Conservation (phyloP, 1,140 invertebrate species). For the Drosophila sturtevanti region DNA sequence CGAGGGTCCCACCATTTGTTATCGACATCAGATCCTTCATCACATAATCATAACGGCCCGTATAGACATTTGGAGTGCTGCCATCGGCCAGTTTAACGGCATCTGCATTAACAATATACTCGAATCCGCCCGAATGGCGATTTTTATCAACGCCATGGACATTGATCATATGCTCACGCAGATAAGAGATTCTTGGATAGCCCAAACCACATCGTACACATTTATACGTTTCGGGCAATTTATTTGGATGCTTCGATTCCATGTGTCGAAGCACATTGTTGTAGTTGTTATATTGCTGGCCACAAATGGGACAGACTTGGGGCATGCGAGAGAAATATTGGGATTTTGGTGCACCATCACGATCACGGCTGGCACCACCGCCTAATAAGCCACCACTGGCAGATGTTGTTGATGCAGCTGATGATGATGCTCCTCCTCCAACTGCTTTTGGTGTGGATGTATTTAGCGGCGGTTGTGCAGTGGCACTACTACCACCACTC, state of each 20-base stretch:
- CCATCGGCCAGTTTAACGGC: constrained; percentile 72
- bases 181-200: constrained; percentile 75
- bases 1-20: constrained; percentile 82
- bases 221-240: constrained; percentile 80
- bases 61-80: constrained; percentile 69
- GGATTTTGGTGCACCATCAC: constrained; percentile 56
- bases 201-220: constrained; percentile 76
- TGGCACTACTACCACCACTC: constrained; percentile 44
- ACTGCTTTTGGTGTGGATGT: constrained; percentile 38
- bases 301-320: constrained; percentile 80
- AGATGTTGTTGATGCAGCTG: neutral
- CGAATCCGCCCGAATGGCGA: constrained; percentile 73
- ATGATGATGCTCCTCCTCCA: neutral
- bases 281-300: constrained; percentile 82
- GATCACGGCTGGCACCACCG: constrained; percentile 25
- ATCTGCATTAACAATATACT: constrained; percentile 78
- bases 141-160: constrained; percentile 74
- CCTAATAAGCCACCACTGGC: constrained; percentile 7
- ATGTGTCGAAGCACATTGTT: constrained; percentile 82
- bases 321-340: constrained; percentile 81
- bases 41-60: constrained; percentile 80
- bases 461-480: neutral
- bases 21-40: constrained; percentile 82
- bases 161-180: constrained; percentile 80
- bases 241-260: constrained; percentile 82